Evolutionary conservation across 2,113 vertebrate species (phyloP).

Genomic region (Prinia subflava): DNA sequence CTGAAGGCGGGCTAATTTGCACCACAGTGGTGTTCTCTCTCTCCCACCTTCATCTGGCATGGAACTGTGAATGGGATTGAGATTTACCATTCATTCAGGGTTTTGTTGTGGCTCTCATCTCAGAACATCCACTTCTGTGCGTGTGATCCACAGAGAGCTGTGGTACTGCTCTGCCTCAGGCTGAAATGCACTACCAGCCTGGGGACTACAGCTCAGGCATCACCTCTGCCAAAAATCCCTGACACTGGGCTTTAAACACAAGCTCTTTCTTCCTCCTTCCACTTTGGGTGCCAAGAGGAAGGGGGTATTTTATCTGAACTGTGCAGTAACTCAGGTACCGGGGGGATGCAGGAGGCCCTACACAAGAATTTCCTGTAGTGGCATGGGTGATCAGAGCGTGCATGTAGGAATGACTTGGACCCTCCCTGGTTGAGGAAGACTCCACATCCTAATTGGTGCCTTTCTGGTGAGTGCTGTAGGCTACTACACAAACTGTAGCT

Average conservation of each 20-base stretch:
- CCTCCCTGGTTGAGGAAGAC: background rate
- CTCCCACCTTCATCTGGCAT: background rate
- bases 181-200: background rate
- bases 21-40: background rate
- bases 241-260: background rate
- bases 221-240: background rate
- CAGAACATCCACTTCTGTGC: background rate
- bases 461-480: background rate
- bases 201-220: background rate
- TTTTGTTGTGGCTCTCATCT: background rate
- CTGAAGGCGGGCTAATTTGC: background rate
- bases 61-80: background rate
- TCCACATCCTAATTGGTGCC: background rate
- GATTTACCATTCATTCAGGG: background rate
- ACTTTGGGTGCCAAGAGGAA: background rate
- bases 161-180: background rate
- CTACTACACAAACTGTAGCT: background rate
- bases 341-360: background rate
- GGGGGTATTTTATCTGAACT: background rate
- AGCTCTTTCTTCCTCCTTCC: background rate
- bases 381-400: background rate
- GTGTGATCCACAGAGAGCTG: background rate
- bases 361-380: background rate
- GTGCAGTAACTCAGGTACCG: background rate
- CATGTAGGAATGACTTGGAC: background rate